Evolutionary conservation across 92 coral and sea anemone species (phyloP), one percentile per base, ranked within the genome.

Genomic region (Heliopora coerulea): DNA sequence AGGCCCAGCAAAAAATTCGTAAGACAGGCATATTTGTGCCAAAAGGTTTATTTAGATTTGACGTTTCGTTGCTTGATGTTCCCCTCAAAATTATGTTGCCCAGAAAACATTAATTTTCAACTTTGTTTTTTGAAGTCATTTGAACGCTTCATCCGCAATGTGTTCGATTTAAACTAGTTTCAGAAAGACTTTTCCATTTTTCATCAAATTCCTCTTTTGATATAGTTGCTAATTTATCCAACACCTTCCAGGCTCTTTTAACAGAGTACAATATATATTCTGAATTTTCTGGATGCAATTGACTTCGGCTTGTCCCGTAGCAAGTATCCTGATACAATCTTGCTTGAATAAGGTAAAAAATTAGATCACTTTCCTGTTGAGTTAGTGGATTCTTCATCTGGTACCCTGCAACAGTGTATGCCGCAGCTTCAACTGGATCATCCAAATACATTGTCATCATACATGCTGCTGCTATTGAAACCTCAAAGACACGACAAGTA

Each of bases 341-440:
- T 17, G 85, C 80, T 32, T 80, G 78, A 26, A 85, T 46, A 23
- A 75, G 41, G 15, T 60, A 24, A 21, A 76, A 72, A n/a, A 88
- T 59, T 21, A 88, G 49, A 20, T 64, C 75, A 15, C 83, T 29
- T 59, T 88, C 93, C 1, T 27, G 74, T 10, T 79, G 64, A 9
- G 87, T 66, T 41, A 88, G 68, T 3, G 93, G 93, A 65, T 80
- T 77, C 8, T 54, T 73, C 39, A 77, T 62, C 37, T 85, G 83
- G 67, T 82, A 88, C 35, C 93, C 93, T 32, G 93, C 85, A 42
- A 85, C 49, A 9, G 86, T 78, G 60, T 68, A 52, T 3, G 87
- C 89, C 27, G 78, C 89, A 49, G 80, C 84, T 61, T 76, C 80
- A 35, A 59, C 50, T 56, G 54, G 32, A 41, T 57, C 77, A 37